phyloP scores from a whole-genome alignment of 2,113 vertebrate genomes.

The Forbesichthys agassizii region DNA sequence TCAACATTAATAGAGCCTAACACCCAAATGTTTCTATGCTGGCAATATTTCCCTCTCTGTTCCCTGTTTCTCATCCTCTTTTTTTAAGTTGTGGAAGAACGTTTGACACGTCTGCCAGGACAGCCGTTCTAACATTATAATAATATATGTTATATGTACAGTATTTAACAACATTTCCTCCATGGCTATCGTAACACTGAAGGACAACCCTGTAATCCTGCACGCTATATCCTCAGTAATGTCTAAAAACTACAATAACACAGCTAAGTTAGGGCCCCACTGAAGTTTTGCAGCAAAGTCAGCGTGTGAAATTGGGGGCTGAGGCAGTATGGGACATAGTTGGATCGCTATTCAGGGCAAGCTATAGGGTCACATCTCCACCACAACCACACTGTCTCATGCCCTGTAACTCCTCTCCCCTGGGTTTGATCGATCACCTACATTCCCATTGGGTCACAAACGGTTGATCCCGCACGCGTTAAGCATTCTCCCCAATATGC shows the following conservation, averaged over 20 bases:
- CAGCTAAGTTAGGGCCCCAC: conserved; percentile 13
- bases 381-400: neutral
- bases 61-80: neutral
- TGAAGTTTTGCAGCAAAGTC: neutral
- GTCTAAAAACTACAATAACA: conserved; percentile 20
- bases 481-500: neutral
- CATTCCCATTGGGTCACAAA: conserved; percentile 21
- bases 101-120: no score
- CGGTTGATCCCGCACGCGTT: neutral
- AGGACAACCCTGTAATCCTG: neutral
- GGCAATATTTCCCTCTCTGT: neutral
- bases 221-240: conserved; percentile 17
- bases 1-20: conserved; percentile 28
- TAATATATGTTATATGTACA: no score
- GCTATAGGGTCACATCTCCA: neutral
- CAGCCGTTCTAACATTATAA: no score
- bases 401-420: conserved; percentile 4
- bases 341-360: conserved; percentile 8
- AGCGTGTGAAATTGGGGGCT: neutral
- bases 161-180: no score
- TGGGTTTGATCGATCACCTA: conserved; percentile 16
- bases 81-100: no score
- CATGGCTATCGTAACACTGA: no score
- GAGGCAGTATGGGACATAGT: conserved; percentile 8
- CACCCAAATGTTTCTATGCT: conserved; percentile 4